phyloP scores from a whole-genome alignment of 2,113 vertebrate genomes.

The Carlito syrichta region DNA sequence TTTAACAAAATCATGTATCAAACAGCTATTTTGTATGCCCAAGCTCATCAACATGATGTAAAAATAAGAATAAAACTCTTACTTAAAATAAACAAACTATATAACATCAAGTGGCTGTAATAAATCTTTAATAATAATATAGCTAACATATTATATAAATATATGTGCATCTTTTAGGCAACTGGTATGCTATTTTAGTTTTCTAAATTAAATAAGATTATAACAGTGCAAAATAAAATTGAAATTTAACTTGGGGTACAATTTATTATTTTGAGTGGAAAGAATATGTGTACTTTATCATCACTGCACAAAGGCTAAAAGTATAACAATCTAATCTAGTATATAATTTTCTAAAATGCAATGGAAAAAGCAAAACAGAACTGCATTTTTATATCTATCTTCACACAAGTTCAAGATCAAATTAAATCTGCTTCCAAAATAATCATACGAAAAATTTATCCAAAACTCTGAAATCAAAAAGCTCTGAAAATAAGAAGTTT shows the following conservation, averaged over 20 bases:
- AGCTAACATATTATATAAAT: neutral
- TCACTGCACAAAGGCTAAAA: neutral
- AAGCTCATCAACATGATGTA: neutral
- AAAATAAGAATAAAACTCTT: neutral
- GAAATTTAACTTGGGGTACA: neutral
- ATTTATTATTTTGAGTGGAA: neutral
- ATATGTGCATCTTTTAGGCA: neutral
- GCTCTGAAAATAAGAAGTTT: neutral
- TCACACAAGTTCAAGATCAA: neutral
- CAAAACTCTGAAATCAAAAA: neutral
- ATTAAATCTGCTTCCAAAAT: conserved; percentile 16
- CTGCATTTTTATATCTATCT: neutral
- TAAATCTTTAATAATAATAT: neutral
- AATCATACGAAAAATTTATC: neutral
- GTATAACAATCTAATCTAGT: neutral
- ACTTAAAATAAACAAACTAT: neutral
- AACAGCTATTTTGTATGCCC: neutral
- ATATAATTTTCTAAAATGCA: neutral
- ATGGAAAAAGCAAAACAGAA: neutral
- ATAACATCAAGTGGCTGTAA: neutral
- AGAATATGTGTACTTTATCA: neutral
- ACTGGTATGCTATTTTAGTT: neutral
- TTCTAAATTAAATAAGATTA: neutral
- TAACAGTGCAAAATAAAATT: conserved; percentile 6
- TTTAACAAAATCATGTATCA: neutral